Percentiles rank a stretch among this genome's conserved stretches.
phyloP scores from a whole-genome alignment of 2,113 vertebrate species.

The Ailurus styani region DNA sequence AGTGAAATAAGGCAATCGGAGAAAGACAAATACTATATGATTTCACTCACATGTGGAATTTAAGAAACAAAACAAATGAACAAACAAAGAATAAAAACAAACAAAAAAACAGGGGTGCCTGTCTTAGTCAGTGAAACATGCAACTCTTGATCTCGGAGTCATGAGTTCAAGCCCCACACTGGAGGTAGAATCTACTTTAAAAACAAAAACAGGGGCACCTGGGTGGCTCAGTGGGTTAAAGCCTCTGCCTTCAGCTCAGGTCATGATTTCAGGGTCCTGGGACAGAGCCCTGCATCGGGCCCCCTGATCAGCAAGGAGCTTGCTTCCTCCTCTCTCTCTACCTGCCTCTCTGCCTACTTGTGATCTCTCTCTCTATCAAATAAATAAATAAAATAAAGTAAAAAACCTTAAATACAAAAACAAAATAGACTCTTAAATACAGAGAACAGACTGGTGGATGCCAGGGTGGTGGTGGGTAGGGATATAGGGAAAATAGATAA shows the following conservation, averaged over 20 bases:
- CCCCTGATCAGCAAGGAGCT: too few relatives aligned
- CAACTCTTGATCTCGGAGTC: not conserved
- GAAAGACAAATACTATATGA: not conserved
- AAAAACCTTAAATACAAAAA: too few relatives aligned
- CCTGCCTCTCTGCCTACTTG: too few relatives aligned
- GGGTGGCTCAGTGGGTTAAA: too few relatives aligned
- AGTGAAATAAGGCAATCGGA: not conserved
- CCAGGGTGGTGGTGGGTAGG: not conserved
- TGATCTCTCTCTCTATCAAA: too few relatives aligned
- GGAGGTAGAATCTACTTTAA: not conserved
- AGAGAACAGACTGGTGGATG: not conserved
- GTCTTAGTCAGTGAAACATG: not conserved
- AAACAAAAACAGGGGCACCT: too few relatives aligned
- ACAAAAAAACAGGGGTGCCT: not conserved
- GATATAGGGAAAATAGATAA: not conserved
- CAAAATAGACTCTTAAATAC: not conserved
- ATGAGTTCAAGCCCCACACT: not conserved
- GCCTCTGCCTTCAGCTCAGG: too few relatives aligned
- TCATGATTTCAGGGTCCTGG: too few relatives aligned
- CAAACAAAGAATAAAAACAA: not conserved
- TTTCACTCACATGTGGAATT: not conserved
- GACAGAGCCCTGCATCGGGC: too few relatives aligned
- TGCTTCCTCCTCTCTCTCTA: too few relatives aligned
- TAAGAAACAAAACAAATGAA: not conserved
- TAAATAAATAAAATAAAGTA: too few relatives aligned